Evolutionary conservation across 2,113 vertebrate genomes (phyloP).

Genomic region (Trichomycterus rosablanca): DNA sequence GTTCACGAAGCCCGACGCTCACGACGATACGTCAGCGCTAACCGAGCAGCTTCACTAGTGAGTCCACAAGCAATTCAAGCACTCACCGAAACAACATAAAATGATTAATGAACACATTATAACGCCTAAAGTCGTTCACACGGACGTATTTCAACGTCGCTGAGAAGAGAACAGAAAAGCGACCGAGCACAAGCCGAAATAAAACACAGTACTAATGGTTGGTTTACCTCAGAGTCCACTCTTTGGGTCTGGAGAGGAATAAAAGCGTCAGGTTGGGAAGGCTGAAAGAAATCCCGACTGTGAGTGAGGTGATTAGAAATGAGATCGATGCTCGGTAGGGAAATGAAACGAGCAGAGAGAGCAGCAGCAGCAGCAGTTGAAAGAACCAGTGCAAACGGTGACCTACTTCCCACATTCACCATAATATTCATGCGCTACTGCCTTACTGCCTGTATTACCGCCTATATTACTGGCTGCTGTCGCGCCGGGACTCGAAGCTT

Average conservation of each 20-base stretch:
- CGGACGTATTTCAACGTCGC: too few relatives aligned
- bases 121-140: too few relatives aligned
- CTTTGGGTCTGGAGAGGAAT: conserved; percentile 1
- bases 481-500: conserved; percentile 45
- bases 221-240: conserved; percentile 42
- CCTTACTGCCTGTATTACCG: too few relatives aligned
- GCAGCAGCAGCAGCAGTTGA: conserved; percentile 44
- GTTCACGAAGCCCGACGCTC: neutral
- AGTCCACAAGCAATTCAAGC: conserved; percentile 19
- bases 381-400: conserved; percentile 50
- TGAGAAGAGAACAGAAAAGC: neutral
- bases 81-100: conserved; percentile 12
- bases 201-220: conserved; percentile 34
- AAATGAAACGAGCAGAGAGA: conserved; percentile 36
- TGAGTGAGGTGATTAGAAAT: conserved; percentile 1
- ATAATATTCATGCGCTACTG: conserved; percentile 52
- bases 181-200: conserved; percentile 18
- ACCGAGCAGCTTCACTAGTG: conserved; percentile 25
- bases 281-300: conserved; percentile 1
- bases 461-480: too few relatives aligned
- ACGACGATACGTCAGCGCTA: conserved; percentile 13
- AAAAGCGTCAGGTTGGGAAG: conserved; percentile 20
- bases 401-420: conserved; percentile 55
- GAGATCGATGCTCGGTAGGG: conserved; percentile 40
- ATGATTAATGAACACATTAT: neutral